Conservation (phyloP, 2,888 invertebrate genomes). For the Pseudolycoriella hygida region DNA sequence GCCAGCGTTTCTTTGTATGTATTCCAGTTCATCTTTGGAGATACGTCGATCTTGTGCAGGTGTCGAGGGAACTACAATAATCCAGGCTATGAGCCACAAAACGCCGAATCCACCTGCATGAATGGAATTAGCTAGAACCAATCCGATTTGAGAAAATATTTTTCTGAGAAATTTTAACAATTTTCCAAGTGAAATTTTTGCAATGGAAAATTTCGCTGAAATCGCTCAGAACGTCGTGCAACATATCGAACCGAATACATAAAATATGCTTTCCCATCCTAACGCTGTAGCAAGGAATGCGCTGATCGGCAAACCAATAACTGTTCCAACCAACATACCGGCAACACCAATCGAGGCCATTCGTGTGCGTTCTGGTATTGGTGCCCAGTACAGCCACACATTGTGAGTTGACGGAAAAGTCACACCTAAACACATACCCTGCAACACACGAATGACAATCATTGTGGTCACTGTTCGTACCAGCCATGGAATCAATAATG, state of each 20-base stretch:
- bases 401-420: slow-evolving; percentile 47
- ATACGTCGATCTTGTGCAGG: slow-evolving; percentile 61
- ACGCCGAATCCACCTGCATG: no score
- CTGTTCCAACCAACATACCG: slow-evolving; percentile 72
- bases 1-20: slow-evolving; percentile 45
- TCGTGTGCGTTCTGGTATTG: slow-evolving; percentile 56
- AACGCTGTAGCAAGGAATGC: slow-evolving; percentile 52
- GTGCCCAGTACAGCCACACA: slow-evolving; percentile 72
- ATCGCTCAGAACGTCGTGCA: slow-evolving; percentile 27
- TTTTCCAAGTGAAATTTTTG: no score
- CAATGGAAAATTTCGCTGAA: no score
- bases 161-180: no score
- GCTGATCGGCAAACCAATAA: slow-evolving; percentile 62
- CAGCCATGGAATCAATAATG: slow-evolving; percentile 61
- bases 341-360: slow-evolving; percentile 71
- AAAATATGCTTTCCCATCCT: slow-evolving; percentile 72
- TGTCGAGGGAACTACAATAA: slow-evolving; percentile 48
- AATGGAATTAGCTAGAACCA: no score
- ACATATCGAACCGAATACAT: slow-evolving; percentile 50
- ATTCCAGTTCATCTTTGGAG: slow-evolving; percentile 50
- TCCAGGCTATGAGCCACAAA: slow-evolving; percentile 56
- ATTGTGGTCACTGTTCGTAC: slow-evolving; percentile 54
- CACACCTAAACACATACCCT: slow-evolving; percentile 50
- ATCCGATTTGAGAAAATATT: no score
- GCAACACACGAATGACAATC: slow-evolving; percentile 46